These are phyloP conservation scores for Lymantria monacha DNA, from an alignment of 2,888 invertebrate genomes.

Conservation along the genomic window DNA sequence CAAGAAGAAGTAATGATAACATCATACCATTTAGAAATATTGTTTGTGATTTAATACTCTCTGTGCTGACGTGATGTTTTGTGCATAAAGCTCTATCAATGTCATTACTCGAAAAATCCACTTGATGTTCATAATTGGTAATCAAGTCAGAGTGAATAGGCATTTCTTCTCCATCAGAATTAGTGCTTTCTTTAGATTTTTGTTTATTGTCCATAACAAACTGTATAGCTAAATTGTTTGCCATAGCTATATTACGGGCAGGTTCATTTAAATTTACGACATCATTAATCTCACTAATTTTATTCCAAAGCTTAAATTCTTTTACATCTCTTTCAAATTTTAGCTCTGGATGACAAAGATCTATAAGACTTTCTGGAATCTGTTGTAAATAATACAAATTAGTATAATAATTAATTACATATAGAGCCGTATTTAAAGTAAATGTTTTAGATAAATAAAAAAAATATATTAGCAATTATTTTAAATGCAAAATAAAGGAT, in stretches of 20 bases:
- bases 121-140: constrained; percentile 20
- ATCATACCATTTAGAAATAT: constrained; percentile 68
- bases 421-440: no score
- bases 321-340: constrained; percentile 16
- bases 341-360: constrained; percentile 47
- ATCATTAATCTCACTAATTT: background rate
- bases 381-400: constrained; percentile 34
- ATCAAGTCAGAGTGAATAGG: background rate
- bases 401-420: no score
- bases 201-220: constrained; percentile 52
- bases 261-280: constrained; percentile 7
- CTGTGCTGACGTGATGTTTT: constrained; percentile 36
- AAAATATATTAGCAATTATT: no score
- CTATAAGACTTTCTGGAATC: constrained; percentile 60
- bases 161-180: constrained; percentile 6
- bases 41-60: constrained; percentile 49
- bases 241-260: constrained; percentile 39
- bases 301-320: background rate
- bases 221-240: constrained; percentile 52
- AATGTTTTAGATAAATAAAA: no score
- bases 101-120: constrained; percentile 32
- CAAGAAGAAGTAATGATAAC: no score
- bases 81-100: constrained; percentile 41
- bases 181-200: constrained; percentile 54
- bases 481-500: no score